Conservation (phyloP, 2,888 invertebrate genomes). For the Pardosa pseudoannulata region DNA sequence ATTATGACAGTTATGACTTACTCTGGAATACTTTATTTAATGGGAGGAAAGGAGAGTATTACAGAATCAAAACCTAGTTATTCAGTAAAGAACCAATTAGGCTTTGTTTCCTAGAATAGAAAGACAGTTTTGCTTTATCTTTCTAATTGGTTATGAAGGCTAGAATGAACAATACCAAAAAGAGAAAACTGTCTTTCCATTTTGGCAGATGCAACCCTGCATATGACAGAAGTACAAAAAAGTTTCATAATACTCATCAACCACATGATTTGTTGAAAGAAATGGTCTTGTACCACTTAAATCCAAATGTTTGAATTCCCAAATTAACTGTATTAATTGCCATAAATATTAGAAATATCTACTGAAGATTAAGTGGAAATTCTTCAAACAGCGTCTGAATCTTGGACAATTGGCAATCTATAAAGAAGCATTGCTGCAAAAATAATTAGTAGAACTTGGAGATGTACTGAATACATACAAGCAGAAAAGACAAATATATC, state of each 20-base stretch:
- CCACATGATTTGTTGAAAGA: slow-evolving; percentile 9
- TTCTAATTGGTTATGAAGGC: too few species aligned
- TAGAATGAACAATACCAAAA: too few species aligned
- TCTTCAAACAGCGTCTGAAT: neutral
- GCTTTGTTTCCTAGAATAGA: too few species aligned
- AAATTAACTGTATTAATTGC: neutral
- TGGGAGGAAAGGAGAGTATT: too few species aligned
- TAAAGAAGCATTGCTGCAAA: neutral
- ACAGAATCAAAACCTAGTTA: neutral
- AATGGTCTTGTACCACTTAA: neutral
- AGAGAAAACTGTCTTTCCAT: too few species aligned
- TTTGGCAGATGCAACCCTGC: neutral
- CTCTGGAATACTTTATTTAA: too few species aligned
- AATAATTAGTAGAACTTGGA: too few species aligned
- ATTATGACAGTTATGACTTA: neutral
- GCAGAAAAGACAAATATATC: too few species aligned
- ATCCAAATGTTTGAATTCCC: slow-evolving; percentile 1
- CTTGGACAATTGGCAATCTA: neutral
- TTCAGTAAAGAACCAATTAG: too few species aligned
- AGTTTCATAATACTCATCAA: neutral
- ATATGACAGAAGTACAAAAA: neutral
- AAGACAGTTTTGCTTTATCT: too few species aligned
- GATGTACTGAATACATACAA: too few species aligned
- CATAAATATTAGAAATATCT: neutral
- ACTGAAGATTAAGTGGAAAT: slow-evolving; percentile 1